Evolutionary conservation across 2,888 invertebrate species (phyloP).

Genomic region (Germaria angustata): DNA sequence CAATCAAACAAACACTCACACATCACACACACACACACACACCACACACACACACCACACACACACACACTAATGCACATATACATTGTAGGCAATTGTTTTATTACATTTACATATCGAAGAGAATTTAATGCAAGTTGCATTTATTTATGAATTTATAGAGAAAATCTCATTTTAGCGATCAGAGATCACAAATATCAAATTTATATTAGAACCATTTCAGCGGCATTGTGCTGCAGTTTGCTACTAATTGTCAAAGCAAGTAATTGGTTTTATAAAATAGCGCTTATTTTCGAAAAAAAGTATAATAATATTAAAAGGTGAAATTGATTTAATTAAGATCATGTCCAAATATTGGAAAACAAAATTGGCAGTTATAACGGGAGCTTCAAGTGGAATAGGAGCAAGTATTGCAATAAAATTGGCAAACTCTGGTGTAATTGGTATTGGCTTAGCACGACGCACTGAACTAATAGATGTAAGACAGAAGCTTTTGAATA

Average conservation of each 20-base stretch:
- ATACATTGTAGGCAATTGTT: not conserved
- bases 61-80: too few relatives aligned
- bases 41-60: too few relatives aligned
- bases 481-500: constrained; percentile 12
- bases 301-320: not conserved
- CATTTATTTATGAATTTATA: not conserved
- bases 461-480: constrained; percentile 80
- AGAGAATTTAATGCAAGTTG: constrained; percentile 29
- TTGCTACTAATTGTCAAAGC: constrained; percentile 16
- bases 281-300: not conserved
- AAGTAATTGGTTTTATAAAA: constrained; percentile 11
- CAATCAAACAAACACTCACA: too few relatives aligned
- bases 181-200: constrained; percentile 44
- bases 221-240: constrained; percentile 3
- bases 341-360: constrained; percentile 55
- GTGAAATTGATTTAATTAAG: not conserved
- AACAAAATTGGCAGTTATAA: constrained; percentile 78
- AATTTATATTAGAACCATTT: constrained; percentile 25
- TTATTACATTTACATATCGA: not conserved
- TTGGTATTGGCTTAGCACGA: constrained; percentile 82
- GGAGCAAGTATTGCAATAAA: constrained; percentile 79
- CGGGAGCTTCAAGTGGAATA: constrained; percentile 81
- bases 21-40: too few relatives aligned
- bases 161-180: constrained; percentile 1
- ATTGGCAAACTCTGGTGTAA: constrained; percentile 80